Evolutionary conservation across 1,140 invertebrate genomes (phyloP).

Genomic region (Eurosta solidaginis): DNA sequence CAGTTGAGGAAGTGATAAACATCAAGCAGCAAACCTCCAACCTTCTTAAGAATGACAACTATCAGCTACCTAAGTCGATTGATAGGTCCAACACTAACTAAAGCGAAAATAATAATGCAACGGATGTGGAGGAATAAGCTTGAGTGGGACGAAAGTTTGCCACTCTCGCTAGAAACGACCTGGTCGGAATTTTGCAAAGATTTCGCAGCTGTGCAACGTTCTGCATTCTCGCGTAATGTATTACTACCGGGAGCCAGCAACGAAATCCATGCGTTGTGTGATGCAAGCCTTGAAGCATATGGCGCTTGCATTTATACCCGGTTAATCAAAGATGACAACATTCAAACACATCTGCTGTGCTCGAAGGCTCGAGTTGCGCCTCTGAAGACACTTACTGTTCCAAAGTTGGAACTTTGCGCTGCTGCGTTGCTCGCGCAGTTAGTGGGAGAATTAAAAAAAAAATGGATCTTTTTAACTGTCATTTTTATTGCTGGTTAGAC

Average conservation of each 20-base stretch:
- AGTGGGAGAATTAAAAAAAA: background rate
- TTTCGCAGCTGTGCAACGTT: constrained; percentile 35
- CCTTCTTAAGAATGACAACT: constrained; percentile 38
- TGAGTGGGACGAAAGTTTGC: constrained; percentile 48
- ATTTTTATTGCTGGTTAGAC: background rate
- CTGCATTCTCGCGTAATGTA: constrained; percentile 37
- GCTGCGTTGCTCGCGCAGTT: constrained; percentile 35
- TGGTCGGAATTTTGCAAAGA: constrained; percentile 38
- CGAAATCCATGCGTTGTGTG: constrained; percentile 54
- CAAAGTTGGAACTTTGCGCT: constrained; percentile 46
- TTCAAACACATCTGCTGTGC: constrained; percentile 36
- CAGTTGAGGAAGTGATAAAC: constrained; percentile 43
- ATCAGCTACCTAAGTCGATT: constrained; percentile 46
- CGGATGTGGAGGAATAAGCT: constrained; percentile 44
- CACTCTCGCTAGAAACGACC: constrained; percentile 28
- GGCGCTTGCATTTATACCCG: constrained; percentile 52
- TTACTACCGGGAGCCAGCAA: background rate
- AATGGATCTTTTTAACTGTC: no score
- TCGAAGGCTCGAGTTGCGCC: constrained; percentile 48
- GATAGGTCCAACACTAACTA: constrained; percentile 42
- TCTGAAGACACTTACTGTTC: constrained; percentile 45
- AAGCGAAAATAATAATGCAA: constrained; percentile 49
- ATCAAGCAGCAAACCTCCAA: constrained; percentile 36
- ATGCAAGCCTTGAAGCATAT: constrained; percentile 54
- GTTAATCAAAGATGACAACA: constrained; percentile 4